Evolutionary conservation across 2,888 invertebrate species (phyloP), one percentile per base, ranked within the genome.

Genomic region (Lasioglossum lativentre): DNA sequence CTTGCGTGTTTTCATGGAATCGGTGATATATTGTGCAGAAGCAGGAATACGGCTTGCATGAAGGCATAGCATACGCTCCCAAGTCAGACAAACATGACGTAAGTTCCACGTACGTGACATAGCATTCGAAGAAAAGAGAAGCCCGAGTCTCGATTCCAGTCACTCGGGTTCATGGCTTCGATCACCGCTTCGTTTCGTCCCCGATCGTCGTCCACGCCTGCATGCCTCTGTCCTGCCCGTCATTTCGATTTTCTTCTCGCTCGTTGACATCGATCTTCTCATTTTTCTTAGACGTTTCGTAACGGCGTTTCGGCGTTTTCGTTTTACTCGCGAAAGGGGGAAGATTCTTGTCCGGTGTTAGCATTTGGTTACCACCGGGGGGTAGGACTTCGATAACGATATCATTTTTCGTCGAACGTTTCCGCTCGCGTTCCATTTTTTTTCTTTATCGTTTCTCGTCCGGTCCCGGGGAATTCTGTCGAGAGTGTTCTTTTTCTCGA

Each of bases 1-100:
- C 94, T 94, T 93, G 94, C 93, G 93, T 95, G 94, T 93, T 95
- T 95, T 94, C 94, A 95, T 95, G 95, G 95, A 93, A 94, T 95
- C 94, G 93, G 95, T 92, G 95, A 95, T 90, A 93, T 94, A 92
- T 90, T 94, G 91, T 94, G 95, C 91, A 93, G 93, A 86, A 93
- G 94, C 90, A 93, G 94, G 89, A 93, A 94, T 91, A 92, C 93
- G 91, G 90, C 90, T 93, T 94, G 94, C 93, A 93, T 93, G 94
- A 95, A 92, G 93, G 92, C 94, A 93, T 95, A 95, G 95, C 95
- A 94, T 93, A 92, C 93, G 93, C 93, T 93, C 86, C 93, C 93
- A 92, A 91, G 92, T 89, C 91, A 93, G 91, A 92, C 94, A 92
- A 94, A 93, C 94, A 95, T 95, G 95, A 95, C 88, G 95, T 95